A percentile compares a stretch with the other conserved stretches of the same genome.
phyloP scores from a whole-genome alignment of 1,140 invertebrate genomes.

The Solen grandis region DNA sequence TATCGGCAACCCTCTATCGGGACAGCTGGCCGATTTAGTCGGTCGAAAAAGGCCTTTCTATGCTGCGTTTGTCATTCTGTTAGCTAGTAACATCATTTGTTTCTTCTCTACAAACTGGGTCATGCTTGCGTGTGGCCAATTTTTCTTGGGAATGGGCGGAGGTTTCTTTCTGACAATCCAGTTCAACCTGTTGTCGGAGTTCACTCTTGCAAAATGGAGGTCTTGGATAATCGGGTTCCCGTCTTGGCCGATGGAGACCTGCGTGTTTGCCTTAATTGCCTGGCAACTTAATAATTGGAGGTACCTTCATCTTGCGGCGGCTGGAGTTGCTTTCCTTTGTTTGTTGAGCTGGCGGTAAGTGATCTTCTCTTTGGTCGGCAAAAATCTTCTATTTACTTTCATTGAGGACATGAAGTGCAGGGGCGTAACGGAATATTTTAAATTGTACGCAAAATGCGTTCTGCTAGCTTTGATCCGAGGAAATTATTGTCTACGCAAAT shows the following conservation, averaged over 20 bases:
- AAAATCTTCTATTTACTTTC: too few species aligned
- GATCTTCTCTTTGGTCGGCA: too few species aligned
- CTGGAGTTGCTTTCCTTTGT: neutral
- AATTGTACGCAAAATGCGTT: too few species aligned
- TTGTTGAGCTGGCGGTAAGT: slow-evolving; percentile 36
- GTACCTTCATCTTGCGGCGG: slow-evolving; percentile 22
- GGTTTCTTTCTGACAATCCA: slow-evolving; percentile 32
- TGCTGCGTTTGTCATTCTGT: neutral
- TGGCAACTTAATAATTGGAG: slow-evolving; percentile 33
- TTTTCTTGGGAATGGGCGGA: slow-evolving; percentile 54
- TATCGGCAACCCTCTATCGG: slow-evolving; percentile 39
- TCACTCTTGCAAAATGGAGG: slow-evolving; percentile 32
- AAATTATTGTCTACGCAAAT: too few species aligned
- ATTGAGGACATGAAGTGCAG: too few species aligned
- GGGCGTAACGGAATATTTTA: too few species aligned
- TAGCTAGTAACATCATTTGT: slow-evolving; percentile 12
- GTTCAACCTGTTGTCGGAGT: slow-evolving; percentile 14
- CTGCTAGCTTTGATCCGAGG: too few species aligned
- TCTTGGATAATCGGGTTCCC: slow-evolving; percentile 28
- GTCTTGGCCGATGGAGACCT: slow-evolving; percentile 36
- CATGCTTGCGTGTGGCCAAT: slow-evolving; percentile 49
- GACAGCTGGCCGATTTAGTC: slow-evolving; percentile 47
- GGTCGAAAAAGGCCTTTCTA: slow-evolving; percentile 55
- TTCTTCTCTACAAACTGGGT: slow-evolving; percentile 50
- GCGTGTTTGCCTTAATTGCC: slow-evolving; percentile 5